Evolutionary conservation across 2,113 vertebrate genomes (phyloP).

Genomic region (Hippocampus zosterae): DNA sequence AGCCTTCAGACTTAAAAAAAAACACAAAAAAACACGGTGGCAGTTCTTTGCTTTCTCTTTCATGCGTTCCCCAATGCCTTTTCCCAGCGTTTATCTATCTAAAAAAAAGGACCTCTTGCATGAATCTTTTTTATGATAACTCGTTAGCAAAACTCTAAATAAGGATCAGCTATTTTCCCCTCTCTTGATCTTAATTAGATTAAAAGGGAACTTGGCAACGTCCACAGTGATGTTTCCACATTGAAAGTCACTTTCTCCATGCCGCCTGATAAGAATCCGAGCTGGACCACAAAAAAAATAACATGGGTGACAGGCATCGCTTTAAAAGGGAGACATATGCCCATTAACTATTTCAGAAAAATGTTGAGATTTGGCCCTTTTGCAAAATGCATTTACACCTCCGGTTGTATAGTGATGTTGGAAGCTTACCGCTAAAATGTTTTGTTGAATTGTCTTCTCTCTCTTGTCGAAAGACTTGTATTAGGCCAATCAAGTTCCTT

Average conservation of each 20-base stretch:
- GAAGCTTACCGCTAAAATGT: too few relatives aligned
- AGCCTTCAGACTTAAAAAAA: constrained; percentile 21
- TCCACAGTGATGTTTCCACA: constrained; percentile 48
- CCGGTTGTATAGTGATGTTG: too few relatives aligned
- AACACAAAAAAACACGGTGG: constrained; percentile 20
- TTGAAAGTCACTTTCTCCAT: constrained; percentile 59
- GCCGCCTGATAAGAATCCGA: constrained; percentile 48
- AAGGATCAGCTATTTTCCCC: constrained; percentile 26
- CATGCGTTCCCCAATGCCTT: constrained; percentile 6
- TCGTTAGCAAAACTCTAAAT: constrained; percentile 52
- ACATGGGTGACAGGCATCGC: constrained; percentile 16
- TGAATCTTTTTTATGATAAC: constrained; percentile 29
- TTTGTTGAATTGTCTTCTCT: too few relatives aligned
- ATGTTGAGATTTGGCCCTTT: too few relatives aligned
- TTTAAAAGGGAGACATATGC: constrained; percentile 16
- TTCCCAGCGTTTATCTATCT: background rate
- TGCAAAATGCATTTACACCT: too few relatives aligned
- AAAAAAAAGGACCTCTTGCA: background rate
- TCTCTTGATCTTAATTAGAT: constrained; percentile 59
- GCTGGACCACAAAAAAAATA: constrained; percentile 26
- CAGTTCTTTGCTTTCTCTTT: constrained; percentile 19
- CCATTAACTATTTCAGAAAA: too few relatives aligned
- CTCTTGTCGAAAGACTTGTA: background rate
- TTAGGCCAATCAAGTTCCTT: background rate
- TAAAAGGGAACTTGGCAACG: constrained; percentile 65